phyloP scores from a whole-genome alignment of 2,113 vertebrate species.

The Myxocyprinus asiaticus region DNA sequence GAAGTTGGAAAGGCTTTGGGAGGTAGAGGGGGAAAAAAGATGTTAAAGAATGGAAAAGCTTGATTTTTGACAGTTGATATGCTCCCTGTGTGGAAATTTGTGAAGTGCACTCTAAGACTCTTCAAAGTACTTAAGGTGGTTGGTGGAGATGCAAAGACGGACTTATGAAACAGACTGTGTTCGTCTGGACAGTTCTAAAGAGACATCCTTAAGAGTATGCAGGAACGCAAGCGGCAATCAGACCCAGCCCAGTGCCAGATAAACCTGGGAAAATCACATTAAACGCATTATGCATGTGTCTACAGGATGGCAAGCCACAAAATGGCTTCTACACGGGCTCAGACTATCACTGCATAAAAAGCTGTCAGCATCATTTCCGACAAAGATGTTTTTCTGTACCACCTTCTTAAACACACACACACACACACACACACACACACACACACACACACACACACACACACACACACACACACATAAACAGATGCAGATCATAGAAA shows the following conservation, averaged over 20 bases:
- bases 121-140: conserved; percentile 75
- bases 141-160: conserved; percentile 71
- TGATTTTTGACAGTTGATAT: conserved; percentile 68
- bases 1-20: conserved; percentile 67
- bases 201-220: conserved; percentile 71
- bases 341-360: conserved; percentile 44
- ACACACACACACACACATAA: conserved; percentile 18
- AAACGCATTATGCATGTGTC: conserved; percentile 66
- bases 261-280: conserved; percentile 77
- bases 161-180: conserved; percentile 71
- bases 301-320: conserved; percentile 41
- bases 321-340: conserved; percentile 42
- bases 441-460: conserved; percentile 29
- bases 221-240: conserved; percentile 73
- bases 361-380: conserved; percentile 54
- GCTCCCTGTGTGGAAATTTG: conserved; percentile 66
- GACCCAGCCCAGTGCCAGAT: conserved; percentile 67
- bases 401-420: conserved; percentile 37
- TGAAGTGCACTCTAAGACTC: conserved; percentile 55
- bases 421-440: conserved; percentile 10
- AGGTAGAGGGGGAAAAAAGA: conserved; percentile 64
- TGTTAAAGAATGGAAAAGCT: conserved; percentile 58
- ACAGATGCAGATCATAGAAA: background rate
- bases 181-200: conserved; percentile 64
- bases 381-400: conserved; percentile 54